Conservation (phyloP, 2,888 invertebrate genomes). For the Microctonus aethiopoides region DNA sequence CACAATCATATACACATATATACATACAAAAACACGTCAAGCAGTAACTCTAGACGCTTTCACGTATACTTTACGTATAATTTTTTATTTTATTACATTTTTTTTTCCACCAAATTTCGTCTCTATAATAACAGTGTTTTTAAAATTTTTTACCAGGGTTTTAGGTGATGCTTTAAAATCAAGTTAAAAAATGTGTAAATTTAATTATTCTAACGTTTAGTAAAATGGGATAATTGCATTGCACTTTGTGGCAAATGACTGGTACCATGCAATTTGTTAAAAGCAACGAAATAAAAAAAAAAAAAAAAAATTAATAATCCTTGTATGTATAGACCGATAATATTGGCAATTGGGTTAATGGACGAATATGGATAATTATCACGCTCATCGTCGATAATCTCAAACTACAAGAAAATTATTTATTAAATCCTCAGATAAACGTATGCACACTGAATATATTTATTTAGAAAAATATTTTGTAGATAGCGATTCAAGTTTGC, state of each 20-base stretch:
- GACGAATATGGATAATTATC: slow-evolving; percentile 32
- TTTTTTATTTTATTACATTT: not conserved
- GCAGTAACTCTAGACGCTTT: not conserved
- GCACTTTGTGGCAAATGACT: slow-evolving; percentile 21
- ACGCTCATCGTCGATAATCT: slow-evolving; percentile 4
- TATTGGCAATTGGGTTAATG: slow-evolving; percentile 38
- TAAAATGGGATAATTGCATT: slow-evolving; percentile 23
- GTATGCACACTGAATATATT: too few species aligned
- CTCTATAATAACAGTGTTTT: not conserved
- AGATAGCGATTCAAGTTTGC: slow-evolving; percentile 32
- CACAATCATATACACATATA: not conserved
- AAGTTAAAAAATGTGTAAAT: slow-evolving; percentile 18
- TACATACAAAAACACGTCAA: not conserved
- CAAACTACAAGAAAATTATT: not conserved
- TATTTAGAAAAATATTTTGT: slow-evolving; percentile 32
- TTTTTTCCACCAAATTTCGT: not conserved
- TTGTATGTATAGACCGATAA: not conserved
- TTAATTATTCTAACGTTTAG: slow-evolving; percentile 26
- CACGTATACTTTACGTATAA: not conserved
- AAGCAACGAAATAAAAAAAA: not conserved
- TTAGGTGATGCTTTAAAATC: slow-evolving; percentile 8
- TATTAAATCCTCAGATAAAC: not conserved
- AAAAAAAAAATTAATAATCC: slow-evolving; percentile 8
- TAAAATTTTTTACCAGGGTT: not conserved
- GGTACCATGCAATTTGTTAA: slow-evolving; percentile 29